Percentiles rank a stretch among this genome's conserved stretches.
phyloP scores from a whole-genome alignment of 2,888 invertebrate species.

The Spilosoma lubricipeda region DNA sequence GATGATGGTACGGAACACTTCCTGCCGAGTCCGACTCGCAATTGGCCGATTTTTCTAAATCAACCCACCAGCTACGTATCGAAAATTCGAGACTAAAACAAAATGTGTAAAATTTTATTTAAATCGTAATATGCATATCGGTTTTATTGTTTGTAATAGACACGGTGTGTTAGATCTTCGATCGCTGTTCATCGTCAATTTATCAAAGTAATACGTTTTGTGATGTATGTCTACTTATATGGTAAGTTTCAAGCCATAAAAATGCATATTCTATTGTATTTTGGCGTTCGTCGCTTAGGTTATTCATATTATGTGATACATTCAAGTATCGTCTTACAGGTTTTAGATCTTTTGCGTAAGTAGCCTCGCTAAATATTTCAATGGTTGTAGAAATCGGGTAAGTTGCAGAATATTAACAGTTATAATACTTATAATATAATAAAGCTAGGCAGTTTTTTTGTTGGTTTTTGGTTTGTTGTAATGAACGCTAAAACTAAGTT shows the following conservation, averaged over 20 bases:
- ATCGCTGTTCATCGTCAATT: conserved; percentile 2
- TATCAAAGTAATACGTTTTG: background rate
- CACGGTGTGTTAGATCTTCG: background rate
- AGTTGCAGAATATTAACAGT: background rate
- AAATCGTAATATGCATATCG: conserved; percentile 6
- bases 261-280: too few relatives aligned
- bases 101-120: conserved; percentile 9
- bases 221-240: background rate
- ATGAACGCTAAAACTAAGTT: too few relatives aligned
- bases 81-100: background rate
- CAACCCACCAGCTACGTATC: background rate
- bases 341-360: background rate
- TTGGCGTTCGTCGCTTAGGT: background rate
- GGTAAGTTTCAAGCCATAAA: too few relatives aligned
- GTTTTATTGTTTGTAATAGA: conserved; percentile 11
- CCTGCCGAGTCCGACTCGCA: too few relatives aligned
- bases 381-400: background rate
- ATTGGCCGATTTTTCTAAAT: background rate
- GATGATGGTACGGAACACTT: too few relatives aligned
- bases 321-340: background rate
- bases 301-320: background rate
- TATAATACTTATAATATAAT: background rate
- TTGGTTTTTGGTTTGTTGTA: background rate
- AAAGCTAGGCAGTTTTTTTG: background rate
- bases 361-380: background rate